Base-by-base conservation (phyloP, 2,113 vertebrate species). In the Pollachius pollachius region DNA sequence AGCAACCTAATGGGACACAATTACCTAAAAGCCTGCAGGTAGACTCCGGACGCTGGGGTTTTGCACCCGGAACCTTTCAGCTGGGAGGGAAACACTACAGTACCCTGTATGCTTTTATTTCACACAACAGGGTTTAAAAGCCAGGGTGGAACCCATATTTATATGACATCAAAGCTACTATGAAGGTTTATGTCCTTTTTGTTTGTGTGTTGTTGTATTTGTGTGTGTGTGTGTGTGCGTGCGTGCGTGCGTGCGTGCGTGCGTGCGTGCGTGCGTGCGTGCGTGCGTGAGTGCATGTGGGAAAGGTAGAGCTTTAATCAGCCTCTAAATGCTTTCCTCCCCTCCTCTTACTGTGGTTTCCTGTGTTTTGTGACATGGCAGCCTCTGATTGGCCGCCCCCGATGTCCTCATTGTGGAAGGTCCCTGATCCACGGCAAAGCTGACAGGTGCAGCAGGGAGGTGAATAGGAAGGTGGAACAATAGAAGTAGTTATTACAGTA, bases 381-480 rank as follows among this genome's bases (percentile, higher is more conserved):
- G 15, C 62, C 68, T 76, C 70, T 66, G 76, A 71, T 17, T 52
- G 18, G 48, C 67, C 67, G 41, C 41, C 6, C 9, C 41, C 12
- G 41, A 13, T 48, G 41, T 48, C 61, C 18, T 1, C 4, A 52
- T 65, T 72, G 56, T 66, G 19, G 15, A 64, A 48, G 57, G 18
- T 19, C 41, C 12, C 41, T 48, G 41, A 48, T 48, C 41, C 41
- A 48, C 9, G 41, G 41, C 41, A 48, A 2, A 48, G 54, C n/a
- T 16, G 78, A 61, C 81, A 84, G 78, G 76, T 86, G 86, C 81
- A 80, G 70, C 71, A 4, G 23, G 15, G 17, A 71, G 69, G 76
- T 25, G 54, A 75, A 64, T 62, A 57, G 25, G 71, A 27, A 70
- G 57, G 64, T 54, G 27, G n/a, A 82, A 84, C 74, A 79, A 69